Base-by-base conservation (phyloP, 2,888 invertebrate species). In the Tholera decimalis region DNA sequence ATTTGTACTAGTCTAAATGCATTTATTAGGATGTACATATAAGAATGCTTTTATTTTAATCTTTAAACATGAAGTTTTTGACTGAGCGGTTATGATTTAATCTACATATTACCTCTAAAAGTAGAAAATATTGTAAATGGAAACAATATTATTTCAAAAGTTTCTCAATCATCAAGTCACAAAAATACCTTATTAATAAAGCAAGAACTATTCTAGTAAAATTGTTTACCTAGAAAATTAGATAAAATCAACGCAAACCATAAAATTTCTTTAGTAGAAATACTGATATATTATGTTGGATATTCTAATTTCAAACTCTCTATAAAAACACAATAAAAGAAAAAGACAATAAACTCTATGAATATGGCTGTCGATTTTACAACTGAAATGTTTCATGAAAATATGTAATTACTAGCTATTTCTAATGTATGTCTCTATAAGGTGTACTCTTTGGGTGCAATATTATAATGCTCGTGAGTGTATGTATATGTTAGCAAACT, bases 401-500 rank as follows among this genome's bases (percentile, higher is more conserved):
- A 20, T 44, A 54, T 35, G 22, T 9, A 28, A 6, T 1, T 35
- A 3, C 9, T 47, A 67, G 28, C 28, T 30, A 35, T 54, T 53
- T 50, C 15, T 58, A 50, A 49, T 35, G 9, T 35, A 28, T 9
- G n/a, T 24, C 22, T 44, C 24, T 24, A 15, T 47, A n/a, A n/a
- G n/a, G n/a, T n/a, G n/a, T n/a, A n/a, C n/a, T n/a, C n/a, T n/a
- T n/a, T n/a, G n/a, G n/a, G n/a, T n/a, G n/a, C n/a, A n/a, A n/a
- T n/a, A n/a, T n/a, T 70, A 30, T 44, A 35, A 33, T 30, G 39
- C 26, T 1, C 28, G 37, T 41, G 9, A 24, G 18, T 67, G 7
- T 60, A 26, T 61, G 15, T 39, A n/a, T 67, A 35, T 61, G 57
- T 62, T 62, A 75, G 61, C 54, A 70, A 58, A 54, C 50, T 24